Base-by-base conservation (phyloP, 2,888 invertebrate genomes). In the Rhingia rostrata region DNA sequence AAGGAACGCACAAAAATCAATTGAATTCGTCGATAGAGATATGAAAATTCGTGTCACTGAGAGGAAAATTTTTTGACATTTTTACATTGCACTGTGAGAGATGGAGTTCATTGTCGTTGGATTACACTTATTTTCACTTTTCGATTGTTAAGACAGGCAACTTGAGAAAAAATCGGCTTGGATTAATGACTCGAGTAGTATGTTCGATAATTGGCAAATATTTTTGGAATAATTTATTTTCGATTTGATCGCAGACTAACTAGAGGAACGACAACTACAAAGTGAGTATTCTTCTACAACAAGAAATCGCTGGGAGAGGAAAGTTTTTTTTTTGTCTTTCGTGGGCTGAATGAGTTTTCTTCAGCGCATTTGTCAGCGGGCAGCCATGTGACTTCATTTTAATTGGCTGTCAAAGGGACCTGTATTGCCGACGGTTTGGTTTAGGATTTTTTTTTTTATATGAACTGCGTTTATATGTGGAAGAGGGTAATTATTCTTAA, bases 331-430 rank as follows among this genome's bases (percentile, higher is more conserved):
- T 60, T 56, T 69, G 56, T 41, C 45, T 45, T 67, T 22, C 35
- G 43, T 14, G 47, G 3, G 83, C 83, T 83, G 83, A 83, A 83
- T 83, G 63, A 69, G 37, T 74, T 79, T 75, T 83, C 51, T 54
- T 79, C 79, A 83, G 79, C 83, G 45, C 33, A 67, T 2, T 10
- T 61, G 41, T 83, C 73, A 83, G 83, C 83, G 43, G 22, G 35
- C n/a, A 58, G 49, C 66, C 83, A 83, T 83, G 79, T 83, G 79
- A 79, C 64, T 79, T 67, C 7, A 41, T 10, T 37, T 10, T 51
- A 22, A 6, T 22, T 22, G 39, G 10, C 53, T 83, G 79, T 79
- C 79, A 79, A 60, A 58, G 0, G n/a, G 41, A 54, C 60, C 79
- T 79, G 45, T 35, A 33, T 58, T 83, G 4, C 47, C 70, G 7